Conservation (phyloP, 1,140 invertebrate genomes). For the Penaeus vannamei region DNA sequence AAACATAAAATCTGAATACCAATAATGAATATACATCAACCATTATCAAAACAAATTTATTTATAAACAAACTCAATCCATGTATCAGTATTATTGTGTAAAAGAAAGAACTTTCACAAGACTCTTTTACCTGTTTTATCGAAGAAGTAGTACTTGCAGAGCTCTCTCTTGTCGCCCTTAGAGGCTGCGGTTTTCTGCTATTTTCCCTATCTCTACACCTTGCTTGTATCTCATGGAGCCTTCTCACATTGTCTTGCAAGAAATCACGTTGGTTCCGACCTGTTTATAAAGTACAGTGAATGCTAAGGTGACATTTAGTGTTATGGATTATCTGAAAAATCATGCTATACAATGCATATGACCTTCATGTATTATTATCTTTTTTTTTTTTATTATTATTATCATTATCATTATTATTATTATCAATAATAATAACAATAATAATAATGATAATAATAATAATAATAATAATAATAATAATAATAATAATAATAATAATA, state of each 20-base stretch:
- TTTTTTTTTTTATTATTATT: no score
- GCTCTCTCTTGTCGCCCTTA: constrained; percentile 35
- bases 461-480: no score
- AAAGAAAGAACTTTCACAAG: neutral
- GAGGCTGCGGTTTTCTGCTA: constrained; percentile 17
- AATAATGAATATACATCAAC: no score
- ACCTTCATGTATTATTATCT: neutral
- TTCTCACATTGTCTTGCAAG: constrained; percentile 51
- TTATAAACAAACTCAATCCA: no score
- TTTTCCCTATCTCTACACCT: constrained; percentile 45
- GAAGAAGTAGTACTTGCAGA: constrained; percentile 22
- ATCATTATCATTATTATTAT: no score
- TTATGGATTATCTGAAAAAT: neutral
- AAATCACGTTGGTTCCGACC: constrained; percentile 44
- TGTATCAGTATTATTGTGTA: no score
- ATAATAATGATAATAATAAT: no score
- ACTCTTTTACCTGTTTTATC: constrained; percentile 1
- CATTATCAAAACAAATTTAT: no score
- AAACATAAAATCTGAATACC: no score
- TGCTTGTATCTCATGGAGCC: constrained; percentile 58
- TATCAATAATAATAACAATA: no score
- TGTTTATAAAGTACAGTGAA: neutral
- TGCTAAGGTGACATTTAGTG: neutral
- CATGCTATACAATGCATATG: neutral
- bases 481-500: no score